Conservation (phyloP, 2,113 vertebrate genomes). For the Platycercus adscitus region DNA sequence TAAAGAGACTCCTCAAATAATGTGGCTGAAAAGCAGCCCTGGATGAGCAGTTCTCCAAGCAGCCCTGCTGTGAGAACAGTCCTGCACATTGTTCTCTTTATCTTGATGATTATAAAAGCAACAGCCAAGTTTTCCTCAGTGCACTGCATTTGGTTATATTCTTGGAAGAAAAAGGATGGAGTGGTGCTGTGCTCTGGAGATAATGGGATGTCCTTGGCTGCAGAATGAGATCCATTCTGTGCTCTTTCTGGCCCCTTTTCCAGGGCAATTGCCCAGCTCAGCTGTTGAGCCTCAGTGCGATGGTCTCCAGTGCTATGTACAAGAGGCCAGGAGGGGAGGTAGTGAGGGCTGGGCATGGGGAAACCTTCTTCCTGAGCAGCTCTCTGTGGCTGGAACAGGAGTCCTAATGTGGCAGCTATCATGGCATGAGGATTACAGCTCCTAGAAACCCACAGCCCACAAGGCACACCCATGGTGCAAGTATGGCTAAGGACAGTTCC, state of each 20-base stretch:
- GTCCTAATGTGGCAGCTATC: not conserved
- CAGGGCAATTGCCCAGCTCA: not conserved
- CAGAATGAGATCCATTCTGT: not conserved
- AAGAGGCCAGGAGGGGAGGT: not conserved
- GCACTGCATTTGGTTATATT: not conserved
- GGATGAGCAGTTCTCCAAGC: not conserved
- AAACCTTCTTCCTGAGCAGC: not conserved
- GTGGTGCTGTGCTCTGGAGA: not conserved
- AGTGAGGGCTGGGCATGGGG: not conserved
- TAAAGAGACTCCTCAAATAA: not conserved
- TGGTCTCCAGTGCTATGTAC: not conserved
- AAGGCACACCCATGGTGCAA: fast-evolving
- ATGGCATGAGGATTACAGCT: not conserved
- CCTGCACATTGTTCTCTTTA: not conserved
- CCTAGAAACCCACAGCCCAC: not conserved
- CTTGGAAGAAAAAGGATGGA: not conserved
- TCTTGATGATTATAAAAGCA: not conserved
- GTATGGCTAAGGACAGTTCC: not conserved
- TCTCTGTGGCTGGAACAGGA: not conserved
- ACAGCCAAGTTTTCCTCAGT: not conserved
- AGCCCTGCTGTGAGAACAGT: not conserved
- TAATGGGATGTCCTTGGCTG: not conserved
- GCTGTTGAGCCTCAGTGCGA: not conserved
- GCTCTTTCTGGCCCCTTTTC: not conserved
- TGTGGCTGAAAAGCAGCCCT: not conserved